Evolutionary conservation across 1,140 invertebrate genomes (phyloP), one percentile per base, ranked within the genome.

Genomic region (Caenorhabditis inopinata): DNA sequence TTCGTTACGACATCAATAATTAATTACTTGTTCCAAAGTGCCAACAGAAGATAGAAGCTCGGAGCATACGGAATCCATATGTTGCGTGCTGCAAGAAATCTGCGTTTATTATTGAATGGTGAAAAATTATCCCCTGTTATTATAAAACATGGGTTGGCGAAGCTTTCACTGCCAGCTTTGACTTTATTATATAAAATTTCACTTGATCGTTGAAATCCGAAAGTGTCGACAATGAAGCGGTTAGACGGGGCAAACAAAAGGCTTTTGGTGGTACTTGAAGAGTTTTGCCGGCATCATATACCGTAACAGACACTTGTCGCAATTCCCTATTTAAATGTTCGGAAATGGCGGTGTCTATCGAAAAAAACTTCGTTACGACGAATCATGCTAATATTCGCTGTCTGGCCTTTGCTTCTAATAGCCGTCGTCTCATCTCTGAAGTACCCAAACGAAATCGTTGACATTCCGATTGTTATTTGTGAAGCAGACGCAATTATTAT

Each of bases 401-500:
- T 35, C 27, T 68, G 27, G n/a, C n/a, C 35, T 38, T 68, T 35
- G 11, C 14, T 49, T 35, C 46, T 51, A 9, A 11, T 74, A 25
- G 3, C 35, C 14, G 62, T 74, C 29, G 58, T 42, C 21, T 47
- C 73, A 1, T 83, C 73, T 16, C 46, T 78, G 47, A 82, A 82
- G 38, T 83, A 83, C 45, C 86, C 86, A 16, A 87, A 87, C 82
- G 86, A 87, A 81, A 84, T 87, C 29, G 76, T 88, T 23, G 86
- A 89, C 38, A 84, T 82, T 2, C 86, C 86, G 16, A 89, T 86
- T 68, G 86, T 87, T 16, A 83, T 81, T 35, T 87, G 86, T 68
- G 86, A 87, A 53, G 45, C 80, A 14, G 86, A 87, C 38, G 81
- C 74, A 75, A 84, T 87, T 48, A 62, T 82, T 23, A 83, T 87